Conservation (phyloP, 2,113 vertebrate genomes). For the Poicephalus gulielmi region DNA sequence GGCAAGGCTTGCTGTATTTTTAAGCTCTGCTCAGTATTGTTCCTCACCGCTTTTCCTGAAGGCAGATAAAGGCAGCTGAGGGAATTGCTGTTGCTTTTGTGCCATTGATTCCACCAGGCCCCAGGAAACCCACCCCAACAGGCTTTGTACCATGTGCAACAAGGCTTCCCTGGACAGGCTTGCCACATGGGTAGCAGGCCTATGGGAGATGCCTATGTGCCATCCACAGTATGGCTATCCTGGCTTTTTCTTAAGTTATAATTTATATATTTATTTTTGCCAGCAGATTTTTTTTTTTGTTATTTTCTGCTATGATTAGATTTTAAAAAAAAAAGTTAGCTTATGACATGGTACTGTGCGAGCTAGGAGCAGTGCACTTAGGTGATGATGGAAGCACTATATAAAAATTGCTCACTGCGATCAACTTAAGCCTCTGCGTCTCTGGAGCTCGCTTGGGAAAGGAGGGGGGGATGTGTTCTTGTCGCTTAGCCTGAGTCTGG, state of each 20-base stretch:
- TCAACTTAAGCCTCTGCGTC: neutral
- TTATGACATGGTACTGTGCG: neutral
- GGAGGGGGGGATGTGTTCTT: neutral
- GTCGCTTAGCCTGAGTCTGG: neutral
- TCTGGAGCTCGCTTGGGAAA: neutral
- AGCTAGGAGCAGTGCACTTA: neutral
- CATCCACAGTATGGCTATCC: neutral
- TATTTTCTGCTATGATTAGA: neutral
- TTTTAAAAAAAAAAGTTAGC: neutral
- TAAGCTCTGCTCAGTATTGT: neutral
- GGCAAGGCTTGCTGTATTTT: neutral
- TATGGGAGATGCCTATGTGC: neutral
- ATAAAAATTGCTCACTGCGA: neutral
- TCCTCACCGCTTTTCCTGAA: neutral
- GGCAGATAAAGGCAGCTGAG: neutral
- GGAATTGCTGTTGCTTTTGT: neutral
- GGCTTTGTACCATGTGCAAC: neutral
- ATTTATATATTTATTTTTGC: neutral
- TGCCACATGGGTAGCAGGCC: rapidly evolving
- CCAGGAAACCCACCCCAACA: neutral
- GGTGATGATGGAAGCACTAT: neutral
- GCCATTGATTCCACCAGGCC: neutral
- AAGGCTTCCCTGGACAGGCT: neutral
- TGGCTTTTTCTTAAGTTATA: neutral
- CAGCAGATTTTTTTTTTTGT: neutral